Conservation (phyloP, 2,797 vertebrate genomes). For the Sebastes itinus region DNA sequence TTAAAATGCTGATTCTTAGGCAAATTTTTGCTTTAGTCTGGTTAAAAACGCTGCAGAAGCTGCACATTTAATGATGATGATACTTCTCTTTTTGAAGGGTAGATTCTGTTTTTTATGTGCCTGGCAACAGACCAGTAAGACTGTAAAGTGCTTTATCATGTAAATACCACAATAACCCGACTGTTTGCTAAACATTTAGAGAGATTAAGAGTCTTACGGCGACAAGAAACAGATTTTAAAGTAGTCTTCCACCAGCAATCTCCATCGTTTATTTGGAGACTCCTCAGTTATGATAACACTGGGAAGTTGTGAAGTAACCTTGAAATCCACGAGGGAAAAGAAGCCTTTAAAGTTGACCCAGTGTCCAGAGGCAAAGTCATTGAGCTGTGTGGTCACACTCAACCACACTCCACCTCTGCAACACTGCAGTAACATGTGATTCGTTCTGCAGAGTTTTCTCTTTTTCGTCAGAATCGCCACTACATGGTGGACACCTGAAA, state of each 20-base stretch:
- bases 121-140: neutral
- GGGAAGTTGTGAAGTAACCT: slow-evolving; percentile 7
- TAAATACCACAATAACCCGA: neutral
- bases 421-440: neutral
- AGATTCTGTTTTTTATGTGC: neutral
- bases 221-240: neutral
- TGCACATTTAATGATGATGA: neutral
- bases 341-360: neutral
- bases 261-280: neutral
- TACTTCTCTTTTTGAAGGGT: neutral
- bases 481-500: neutral
- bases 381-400: slow-evolving; percentile 4
- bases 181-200: neutral
- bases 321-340: neutral
- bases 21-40: neutral
- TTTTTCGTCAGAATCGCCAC: neutral
- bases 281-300: neutral
- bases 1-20: neutral
- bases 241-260: neutral
- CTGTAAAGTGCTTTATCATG: neutral
- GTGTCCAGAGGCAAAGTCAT: slow-evolving; percentile 19
- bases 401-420: neutral
- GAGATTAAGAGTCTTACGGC: neutral
- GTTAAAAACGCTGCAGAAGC: neutral
- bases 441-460: slow-evolving; percentile 11